Conservation (phyloP, 2,888 invertebrate genomes). For the Harpalus rubripes region DNA sequence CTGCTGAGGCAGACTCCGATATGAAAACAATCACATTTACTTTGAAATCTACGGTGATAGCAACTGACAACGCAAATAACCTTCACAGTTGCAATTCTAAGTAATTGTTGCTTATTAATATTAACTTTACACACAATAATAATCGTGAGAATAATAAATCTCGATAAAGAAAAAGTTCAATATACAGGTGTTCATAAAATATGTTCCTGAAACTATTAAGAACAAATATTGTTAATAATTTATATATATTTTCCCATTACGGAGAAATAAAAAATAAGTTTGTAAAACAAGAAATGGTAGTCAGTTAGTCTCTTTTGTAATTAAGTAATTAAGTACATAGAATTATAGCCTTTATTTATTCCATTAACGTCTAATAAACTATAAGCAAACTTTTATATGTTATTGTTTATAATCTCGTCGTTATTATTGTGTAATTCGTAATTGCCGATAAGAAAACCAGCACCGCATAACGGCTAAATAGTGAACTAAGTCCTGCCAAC, state of each 20-base stretch:
- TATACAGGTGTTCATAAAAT: too few species aligned
- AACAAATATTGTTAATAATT: too few species aligned
- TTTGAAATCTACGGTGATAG: conserved; percentile 44
- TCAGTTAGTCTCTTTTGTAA: too few species aligned
- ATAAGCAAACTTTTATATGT: conserved; percentile 6
- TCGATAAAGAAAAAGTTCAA: too few species aligned
- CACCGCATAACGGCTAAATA: background rate
- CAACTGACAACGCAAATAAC: conserved; percentile 30
- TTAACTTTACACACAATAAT: background rate
- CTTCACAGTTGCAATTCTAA: conserved; percentile 32
- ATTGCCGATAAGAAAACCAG: conserved; percentile 27
- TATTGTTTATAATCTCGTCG: background rate
- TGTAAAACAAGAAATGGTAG: too few species aligned
- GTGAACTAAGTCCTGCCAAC: conserved; percentile 55
- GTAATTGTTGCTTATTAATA: conserved; percentile 35
- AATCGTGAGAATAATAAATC: conserved; percentile 4
- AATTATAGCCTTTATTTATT: conserved; percentile 13
- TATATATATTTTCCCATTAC: too few species aligned
- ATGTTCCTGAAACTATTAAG: too few species aligned
- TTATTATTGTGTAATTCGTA: conserved; percentile 18
- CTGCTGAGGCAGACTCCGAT: conserved; percentile 54
- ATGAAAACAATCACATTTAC: conserved; percentile 61
- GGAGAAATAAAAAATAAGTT: too few species aligned
- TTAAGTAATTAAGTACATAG: too few species aligned
- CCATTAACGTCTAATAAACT: background rate